Conservation (phyloP, 2,113 vertebrate genomes). For the Rhea americana region DNA sequence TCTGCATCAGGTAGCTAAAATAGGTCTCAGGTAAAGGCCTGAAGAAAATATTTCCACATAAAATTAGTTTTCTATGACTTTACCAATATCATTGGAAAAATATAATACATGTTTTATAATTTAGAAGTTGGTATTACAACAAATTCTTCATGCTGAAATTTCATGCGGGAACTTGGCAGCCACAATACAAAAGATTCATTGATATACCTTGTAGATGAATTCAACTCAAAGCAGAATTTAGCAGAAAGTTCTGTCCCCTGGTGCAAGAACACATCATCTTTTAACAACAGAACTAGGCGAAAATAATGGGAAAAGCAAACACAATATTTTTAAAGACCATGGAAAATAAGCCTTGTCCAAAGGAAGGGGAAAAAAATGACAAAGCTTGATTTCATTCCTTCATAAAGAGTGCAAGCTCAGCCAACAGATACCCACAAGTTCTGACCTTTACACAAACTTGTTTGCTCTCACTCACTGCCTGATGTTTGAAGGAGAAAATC, state of each 20-base stretch:
- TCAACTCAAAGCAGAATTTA: not conserved
- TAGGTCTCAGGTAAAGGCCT: not conserved
- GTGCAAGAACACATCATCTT: not conserved
- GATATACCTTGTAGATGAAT: not conserved
- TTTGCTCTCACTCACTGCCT: not conserved
- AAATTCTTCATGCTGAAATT: not conserved
- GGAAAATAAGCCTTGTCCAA: not conserved
- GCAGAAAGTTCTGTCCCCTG: not conserved
- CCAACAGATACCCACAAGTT: not conserved
- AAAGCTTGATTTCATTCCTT: not conserved
- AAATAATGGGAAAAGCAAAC: not conserved
- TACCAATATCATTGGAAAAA: not conserved
- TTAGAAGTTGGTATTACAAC: not conserved
- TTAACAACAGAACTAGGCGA: not conserved
- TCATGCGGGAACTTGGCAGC: not conserved
- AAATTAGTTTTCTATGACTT: not conserved
- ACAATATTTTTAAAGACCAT: rapidly evolving
- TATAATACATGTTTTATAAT: not conserved
- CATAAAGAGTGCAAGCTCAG: too few species aligned
- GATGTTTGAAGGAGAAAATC: not conserved
- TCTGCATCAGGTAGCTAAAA: not conserved
- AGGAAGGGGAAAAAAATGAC: rapidly evolving
- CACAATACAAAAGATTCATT: not conserved
- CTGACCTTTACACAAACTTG: not conserved
- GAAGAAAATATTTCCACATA: not conserved